Conservation (phyloP, 1,140 invertebrate genomes). For the Orchesella cincta region DNA sequence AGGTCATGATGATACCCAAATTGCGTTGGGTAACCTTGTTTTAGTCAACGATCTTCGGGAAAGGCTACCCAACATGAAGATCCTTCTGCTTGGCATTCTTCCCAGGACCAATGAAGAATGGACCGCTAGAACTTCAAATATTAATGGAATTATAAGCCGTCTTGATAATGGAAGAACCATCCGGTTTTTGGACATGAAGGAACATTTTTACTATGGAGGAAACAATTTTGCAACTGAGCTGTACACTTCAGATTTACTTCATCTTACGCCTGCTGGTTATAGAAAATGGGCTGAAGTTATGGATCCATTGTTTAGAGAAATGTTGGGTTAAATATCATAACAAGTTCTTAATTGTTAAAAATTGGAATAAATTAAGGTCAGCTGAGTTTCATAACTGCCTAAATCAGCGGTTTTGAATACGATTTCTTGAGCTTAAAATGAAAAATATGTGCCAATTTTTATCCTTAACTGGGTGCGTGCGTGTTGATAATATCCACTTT, state of each 20-base stretch:
- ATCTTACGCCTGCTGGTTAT: neutral
- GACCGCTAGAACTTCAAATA: neutral
- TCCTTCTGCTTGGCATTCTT: neutral
- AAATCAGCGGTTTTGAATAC: no score
- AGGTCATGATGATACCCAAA: neutral
- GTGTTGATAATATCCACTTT: no score
- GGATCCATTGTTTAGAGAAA: neutral
- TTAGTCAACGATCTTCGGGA: neutral
- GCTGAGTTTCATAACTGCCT: no score
- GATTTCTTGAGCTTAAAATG: no score
- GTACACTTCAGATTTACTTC: neutral
- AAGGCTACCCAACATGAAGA: neutral
- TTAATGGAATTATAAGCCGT: neutral
- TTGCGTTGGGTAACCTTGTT: neutral
- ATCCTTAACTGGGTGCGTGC: no score
- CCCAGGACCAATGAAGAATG: neutral
- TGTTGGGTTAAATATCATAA: no score
- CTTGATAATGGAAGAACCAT: neutral
- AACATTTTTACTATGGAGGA: neutral
- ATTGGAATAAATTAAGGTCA: no score
- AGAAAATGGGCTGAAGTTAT: neutral
- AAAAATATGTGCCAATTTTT: no score
- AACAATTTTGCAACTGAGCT: neutral
- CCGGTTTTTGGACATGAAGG: constrained; percentile 11
- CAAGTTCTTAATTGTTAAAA: no score